Evolutionary conservation across 92 coral and sea anemone genomes (phyloP), one percentile per base, ranked within the genome.

Genomic region (Zoanthus solanderi): DNA sequence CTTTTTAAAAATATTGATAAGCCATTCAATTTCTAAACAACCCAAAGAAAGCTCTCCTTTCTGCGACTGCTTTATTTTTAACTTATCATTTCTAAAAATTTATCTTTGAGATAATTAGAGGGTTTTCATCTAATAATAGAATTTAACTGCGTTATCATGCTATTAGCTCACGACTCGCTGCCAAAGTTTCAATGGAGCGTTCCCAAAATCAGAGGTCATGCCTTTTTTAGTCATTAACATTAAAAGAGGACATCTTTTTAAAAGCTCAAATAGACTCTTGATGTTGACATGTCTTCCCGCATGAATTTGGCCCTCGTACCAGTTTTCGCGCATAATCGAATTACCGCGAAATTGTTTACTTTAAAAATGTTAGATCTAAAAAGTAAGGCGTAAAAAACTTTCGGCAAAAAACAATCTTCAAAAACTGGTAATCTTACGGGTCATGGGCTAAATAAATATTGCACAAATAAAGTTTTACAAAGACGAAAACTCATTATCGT

Each of bases 271-370:
- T 14, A 58, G 18, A 32, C 12, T 32, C 69, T 63, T 12, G 17
- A 28, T 63, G 69, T 63, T 17, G 18, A 7, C 72, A 16, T 76
- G 63, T 18, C 63, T 23, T 76, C 23, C 75, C 31, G 11, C 72
- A 5, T n/a, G 29, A 76, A 15, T 63, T 73, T 73, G 30, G n/a
- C 11, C 54, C 85, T 81, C 85, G 85, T 66, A 34, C 85, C 85
- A 81, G 85, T 81, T 81, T 81, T 81, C 85, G 85, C 76, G 85
- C 85, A 81, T 81, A 66, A 47, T 81, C 67, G 23, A 65, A 45
- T 81, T 81, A 46, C 85, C 85, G 85, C 85, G 85, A 81, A 81
- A 81, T 9, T 77, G 76, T 81, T 65, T 81, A 81, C 63, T 18
- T 10, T 31, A 47, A 2, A 42, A 46, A 53, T 53, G 30, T 14